These are phyloP conservation scores for Aplocera efformata DNA, from an alignment of 2,888 invertebrate species.

Conservation along the genomic window DNA sequence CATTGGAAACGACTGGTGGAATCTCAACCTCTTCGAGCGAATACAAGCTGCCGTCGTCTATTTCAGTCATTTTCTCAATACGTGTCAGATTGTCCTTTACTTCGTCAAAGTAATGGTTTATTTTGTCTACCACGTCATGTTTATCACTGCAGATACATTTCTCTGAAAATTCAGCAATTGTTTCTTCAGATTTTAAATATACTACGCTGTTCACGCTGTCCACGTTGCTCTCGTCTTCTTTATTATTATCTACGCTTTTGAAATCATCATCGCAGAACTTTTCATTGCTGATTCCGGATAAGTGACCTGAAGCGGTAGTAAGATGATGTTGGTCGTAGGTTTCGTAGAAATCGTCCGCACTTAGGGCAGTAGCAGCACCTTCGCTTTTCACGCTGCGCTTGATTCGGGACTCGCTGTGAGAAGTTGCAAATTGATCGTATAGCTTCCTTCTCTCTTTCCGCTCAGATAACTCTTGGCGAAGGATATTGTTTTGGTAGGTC, in stretches of 20 bases:
- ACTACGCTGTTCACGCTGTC: slow-evolving; percentile 45
- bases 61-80: slow-evolving; percentile 45
- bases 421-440: slow-evolving; percentile 43
- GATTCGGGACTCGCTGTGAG: slow-evolving; percentile 43
- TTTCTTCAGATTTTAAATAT: slow-evolving; percentile 34
- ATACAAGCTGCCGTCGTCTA: slow-evolving; percentile 32
- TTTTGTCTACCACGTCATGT: slow-evolving; percentile 40
- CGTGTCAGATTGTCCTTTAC: slow-evolving; percentile 51
- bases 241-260: slow-evolving; percentile 35
- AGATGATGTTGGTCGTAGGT: slow-evolving; percentile 47
- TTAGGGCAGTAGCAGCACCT: slow-evolving; percentile 32
- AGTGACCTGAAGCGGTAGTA: slow-evolving; percentile 26
- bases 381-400: slow-evolving; percentile 32
- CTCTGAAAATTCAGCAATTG: slow-evolving; percentile 37
- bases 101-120: slow-evolving; percentile 49
- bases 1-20: slow-evolving; percentile 17
- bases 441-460: slow-evolving; percentile 53
- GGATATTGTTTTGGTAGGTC: slow-evolving; percentile 55
- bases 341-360: slow-evolving; percentile 53
- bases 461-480: slow-evolving; percentile 58
- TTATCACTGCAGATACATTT: slow-evolving; percentile 19
- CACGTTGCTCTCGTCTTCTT: slow-evolving; percentile 35
- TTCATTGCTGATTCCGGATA: slow-evolving; percentile 33
- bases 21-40: slow-evolving; percentile 23
- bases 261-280: slow-evolving; percentile 39